Conservation (phyloP, 2,113 vertebrate species). For the Hydrolagus affinis region DNA sequence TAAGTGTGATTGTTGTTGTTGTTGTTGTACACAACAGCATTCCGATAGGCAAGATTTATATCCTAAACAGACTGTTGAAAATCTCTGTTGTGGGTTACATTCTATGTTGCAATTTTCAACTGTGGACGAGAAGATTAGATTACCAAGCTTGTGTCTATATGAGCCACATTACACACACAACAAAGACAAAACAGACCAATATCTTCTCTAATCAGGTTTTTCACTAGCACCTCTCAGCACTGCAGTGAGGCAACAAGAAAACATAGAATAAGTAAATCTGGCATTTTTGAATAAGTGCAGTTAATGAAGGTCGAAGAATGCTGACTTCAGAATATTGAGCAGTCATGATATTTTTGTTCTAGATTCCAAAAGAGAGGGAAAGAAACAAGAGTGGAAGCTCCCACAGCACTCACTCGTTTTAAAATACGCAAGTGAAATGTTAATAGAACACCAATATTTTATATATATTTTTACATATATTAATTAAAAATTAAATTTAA, state of each 20-base stretch:
- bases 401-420: too few relatives aligned
- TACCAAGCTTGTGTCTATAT: background rate
- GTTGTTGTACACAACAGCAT: background rate
- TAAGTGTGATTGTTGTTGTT: too few relatives aligned
- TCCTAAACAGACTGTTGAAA: background rate
- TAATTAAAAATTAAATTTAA: too few relatives aligned
- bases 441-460: too few relatives aligned
- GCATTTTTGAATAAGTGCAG: background rate
- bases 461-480: too few relatives aligned
- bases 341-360: background rate
- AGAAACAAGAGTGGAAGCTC: background rate
- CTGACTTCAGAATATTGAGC: background rate
- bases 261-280: too few relatives aligned
- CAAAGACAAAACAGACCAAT: conserved; percentile 1
- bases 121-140: background rate
- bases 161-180: background rate
- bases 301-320: background rate
- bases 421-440: too few relatives aligned
- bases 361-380: background rate
- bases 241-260: background rate
- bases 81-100: background rate
- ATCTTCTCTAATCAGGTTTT: background rate
- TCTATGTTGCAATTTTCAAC: conserved; percentile 3
- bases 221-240: background rate
- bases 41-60: background rate